Conservation (phyloP, 2,797 vertebrate species). For the Sebastes trivittatus region DNA sequence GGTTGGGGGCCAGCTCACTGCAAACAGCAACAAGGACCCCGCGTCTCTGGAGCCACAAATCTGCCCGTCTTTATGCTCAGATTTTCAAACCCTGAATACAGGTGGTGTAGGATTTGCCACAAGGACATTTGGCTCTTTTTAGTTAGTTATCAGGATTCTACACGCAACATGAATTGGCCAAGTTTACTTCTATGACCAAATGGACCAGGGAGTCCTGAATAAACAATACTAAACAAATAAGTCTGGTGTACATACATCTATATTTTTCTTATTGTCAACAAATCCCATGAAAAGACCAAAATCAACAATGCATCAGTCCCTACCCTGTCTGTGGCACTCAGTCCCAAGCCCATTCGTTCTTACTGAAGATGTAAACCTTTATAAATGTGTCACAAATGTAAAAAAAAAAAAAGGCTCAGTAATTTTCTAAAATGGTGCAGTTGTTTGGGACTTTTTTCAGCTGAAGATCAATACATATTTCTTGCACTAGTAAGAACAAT, state of each 20-base stretch:
- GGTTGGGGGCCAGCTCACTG: slow-evolving; percentile 29
- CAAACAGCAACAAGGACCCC: slow-evolving; percentile 23
- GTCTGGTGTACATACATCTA: background rate
- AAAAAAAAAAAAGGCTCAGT: too few relatives aligned
- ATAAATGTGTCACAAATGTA: too few relatives aligned
- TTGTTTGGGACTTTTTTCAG: background rate
- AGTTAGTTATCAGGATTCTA: background rate
- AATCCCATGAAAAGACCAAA: background rate
- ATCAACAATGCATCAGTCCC: background rate
- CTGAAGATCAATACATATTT: background rate
- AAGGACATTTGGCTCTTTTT: background rate
- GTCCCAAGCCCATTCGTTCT: background rate
- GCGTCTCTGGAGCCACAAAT: slow-evolving; percentile 35
- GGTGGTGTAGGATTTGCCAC: background rate
- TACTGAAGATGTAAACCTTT: too few relatives aligned
- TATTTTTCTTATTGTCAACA: background rate
- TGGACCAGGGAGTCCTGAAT: background rate
- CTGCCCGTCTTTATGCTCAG: slow-evolving; percentile 33
- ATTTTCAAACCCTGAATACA: slow-evolving; percentile 1
- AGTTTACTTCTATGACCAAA: background rate
- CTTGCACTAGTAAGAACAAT: background rate
- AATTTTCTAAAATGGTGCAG: background rate
- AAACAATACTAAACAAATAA: background rate
- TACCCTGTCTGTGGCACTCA: background rate
- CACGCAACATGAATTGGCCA: rapidly evolving